Conservation (phyloP, 64 coral and sea anemone species). For the Montipora sp. region DNA sequence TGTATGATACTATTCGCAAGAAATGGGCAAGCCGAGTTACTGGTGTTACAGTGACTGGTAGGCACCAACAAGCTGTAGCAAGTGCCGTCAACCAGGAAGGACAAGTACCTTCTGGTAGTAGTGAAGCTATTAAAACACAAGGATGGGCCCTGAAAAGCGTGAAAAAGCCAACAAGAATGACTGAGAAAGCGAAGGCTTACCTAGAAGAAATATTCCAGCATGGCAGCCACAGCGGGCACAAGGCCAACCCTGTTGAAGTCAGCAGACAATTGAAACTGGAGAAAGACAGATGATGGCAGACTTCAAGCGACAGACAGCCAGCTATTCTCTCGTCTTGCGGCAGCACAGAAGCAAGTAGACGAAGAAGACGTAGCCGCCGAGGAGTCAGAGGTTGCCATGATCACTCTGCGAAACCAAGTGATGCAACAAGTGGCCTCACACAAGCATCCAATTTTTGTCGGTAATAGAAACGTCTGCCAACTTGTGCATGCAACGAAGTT, state of each 20-base stretch:
- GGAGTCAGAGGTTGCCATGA: not conserved
- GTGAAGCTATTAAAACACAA: not conserved
- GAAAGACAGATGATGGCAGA: not conserved
- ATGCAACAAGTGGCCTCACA: not conserved
- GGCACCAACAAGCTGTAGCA: too few relatives aligned
- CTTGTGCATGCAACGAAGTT: not conserved
- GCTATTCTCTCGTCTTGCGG: constrained; percentile 15
- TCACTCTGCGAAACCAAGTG: not conserved
- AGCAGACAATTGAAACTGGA: constrained; percentile 31
- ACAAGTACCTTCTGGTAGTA: not conserved
- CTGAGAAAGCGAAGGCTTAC: not conserved
- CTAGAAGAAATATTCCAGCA: constrained; percentile 17
- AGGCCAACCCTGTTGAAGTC: constrained; percentile 27
- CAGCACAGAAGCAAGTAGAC: not conserved
- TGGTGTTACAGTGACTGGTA: not conserved
- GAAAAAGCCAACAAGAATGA: not conserved
- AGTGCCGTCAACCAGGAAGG: not conserved
- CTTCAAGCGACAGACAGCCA: not conserved
- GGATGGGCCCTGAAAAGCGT: constrained; percentile 2
- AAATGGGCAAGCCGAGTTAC: constrained; percentile 24
- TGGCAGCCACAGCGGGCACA: not conserved
- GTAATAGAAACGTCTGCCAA: constrained; percentile 1
- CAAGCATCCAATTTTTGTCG: constrained; percentile 12
- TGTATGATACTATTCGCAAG: constrained; percentile 10
- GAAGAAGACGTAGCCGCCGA: not conserved